Evolutionary conservation across 2,888 invertebrate genomes (phyloP).

Genomic region (Diploptera punctata): DNA sequence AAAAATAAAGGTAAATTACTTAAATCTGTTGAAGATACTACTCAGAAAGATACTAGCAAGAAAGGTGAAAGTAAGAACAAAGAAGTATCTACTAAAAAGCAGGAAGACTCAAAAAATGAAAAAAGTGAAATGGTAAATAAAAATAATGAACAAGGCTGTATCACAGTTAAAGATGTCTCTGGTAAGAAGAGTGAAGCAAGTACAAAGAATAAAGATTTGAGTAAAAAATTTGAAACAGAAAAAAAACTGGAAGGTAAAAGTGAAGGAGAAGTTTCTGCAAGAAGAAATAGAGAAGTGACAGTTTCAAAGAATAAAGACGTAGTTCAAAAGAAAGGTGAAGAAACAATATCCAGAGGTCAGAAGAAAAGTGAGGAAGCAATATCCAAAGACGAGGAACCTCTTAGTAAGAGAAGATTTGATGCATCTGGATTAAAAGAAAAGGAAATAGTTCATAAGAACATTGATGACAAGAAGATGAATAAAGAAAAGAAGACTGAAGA

Average conservation of each 20-base stretch:
- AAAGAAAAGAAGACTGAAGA: neutral
- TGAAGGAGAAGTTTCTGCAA: neutral
- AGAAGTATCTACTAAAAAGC: neutral
- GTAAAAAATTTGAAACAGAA: neutral
- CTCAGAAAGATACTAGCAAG: neutral
- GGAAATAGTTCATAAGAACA: neutral
- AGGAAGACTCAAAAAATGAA: slow-evolving; percentile 7
- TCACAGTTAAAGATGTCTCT: neutral
- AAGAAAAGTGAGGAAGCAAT: neutral
- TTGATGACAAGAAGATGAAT: neutral
- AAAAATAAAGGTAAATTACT: neutral
- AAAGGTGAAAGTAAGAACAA: no score
- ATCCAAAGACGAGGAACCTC: neutral
- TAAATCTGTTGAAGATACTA: neutral
- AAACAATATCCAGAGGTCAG: neutral
- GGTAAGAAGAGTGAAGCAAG: neutral
- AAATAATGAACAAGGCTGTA: neutral
- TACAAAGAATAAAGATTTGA: neutral
- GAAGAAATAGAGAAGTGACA: no score
- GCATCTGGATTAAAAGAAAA: neutral
- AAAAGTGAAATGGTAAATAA: neutral
- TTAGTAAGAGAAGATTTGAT: neutral
- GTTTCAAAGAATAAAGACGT: no score
- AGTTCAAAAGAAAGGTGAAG: no score
- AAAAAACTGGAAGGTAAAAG: neutral